Conservation (phyloP, 2,888 invertebrate genomes). For the Glaucopsyche alexis region DNA sequence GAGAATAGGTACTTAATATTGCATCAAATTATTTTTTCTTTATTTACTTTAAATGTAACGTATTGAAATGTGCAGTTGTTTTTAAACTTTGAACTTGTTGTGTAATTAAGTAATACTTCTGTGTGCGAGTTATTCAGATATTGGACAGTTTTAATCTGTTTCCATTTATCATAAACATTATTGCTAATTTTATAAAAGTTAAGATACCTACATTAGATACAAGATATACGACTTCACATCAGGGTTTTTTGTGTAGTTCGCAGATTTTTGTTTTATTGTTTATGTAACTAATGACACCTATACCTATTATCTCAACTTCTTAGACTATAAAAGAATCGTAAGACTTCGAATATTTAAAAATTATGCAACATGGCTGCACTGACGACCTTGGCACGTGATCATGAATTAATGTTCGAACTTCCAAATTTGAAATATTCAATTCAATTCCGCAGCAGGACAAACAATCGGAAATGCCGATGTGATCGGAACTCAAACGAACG, state of each 20-base stretch:
- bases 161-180: neutral
- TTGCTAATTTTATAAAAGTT: neutral
- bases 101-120: neutral
- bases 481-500: neutral
- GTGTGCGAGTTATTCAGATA: neutral
- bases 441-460: conserved; percentile 52
- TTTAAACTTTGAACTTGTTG: neutral
- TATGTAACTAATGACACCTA: neutral
- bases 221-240: neutral
- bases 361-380: conserved; percentile 40
- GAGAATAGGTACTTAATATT: neutral
- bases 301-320: neutral
- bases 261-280: neutral
- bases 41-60: neutral
- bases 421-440: conserved; percentile 63
- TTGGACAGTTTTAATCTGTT: neutral
- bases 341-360: conserved; percentile 23
- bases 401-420: conserved; percentile 53
- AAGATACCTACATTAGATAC: too few species aligned
- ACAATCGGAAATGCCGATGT: conserved; percentile 44
- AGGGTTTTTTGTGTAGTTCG: neutral
- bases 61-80: neutral
- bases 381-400: conserved; percentile 59
- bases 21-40: neutral
- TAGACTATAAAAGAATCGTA: neutral